Conservation (phyloP, 2,113 vertebrate genomes). For the Pipra filicauda region DNA sequence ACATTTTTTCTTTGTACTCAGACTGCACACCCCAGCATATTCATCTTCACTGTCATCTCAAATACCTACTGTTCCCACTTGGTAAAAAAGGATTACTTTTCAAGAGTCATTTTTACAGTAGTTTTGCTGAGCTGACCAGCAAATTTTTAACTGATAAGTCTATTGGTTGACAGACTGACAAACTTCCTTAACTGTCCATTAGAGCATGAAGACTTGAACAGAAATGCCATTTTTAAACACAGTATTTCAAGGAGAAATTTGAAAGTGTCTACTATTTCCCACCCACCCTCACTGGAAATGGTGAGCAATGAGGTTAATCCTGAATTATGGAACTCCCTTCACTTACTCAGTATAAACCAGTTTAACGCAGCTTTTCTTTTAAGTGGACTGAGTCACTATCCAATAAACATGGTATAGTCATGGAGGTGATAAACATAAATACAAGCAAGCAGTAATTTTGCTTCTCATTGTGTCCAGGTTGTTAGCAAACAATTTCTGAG, state of each 20-base stretch:
- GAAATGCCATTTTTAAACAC: not conserved
- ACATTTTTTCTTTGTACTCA: not conserved
- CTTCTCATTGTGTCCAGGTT: not conserved
- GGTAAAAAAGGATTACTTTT: not conserved
- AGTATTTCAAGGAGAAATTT: not conserved
- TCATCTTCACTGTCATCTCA: not conserved
- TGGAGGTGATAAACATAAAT: not conserved
- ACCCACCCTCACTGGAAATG: not conserved
- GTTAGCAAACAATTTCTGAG: not conserved
- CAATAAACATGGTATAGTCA: not conserved
- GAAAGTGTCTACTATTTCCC: not conserved
- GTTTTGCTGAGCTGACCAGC: not conserved
- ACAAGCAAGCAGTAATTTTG: not conserved
- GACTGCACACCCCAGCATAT: not conserved
- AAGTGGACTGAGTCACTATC: accelerated
- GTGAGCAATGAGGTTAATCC: not conserved
- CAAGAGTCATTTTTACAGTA: not conserved
- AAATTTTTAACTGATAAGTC: not conserved
- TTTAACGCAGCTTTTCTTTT: not conserved
- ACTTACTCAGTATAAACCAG: not conserved
- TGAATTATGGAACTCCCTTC: not conserved
- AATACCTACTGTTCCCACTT: not conserved
- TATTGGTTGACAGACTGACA: not conserved
- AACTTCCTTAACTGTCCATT: not conserved
- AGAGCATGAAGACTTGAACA: not conserved